Percentiles rank a stretch among this genome's conserved stretches.
These are phyloP conservation scores for Muscicapa comitata DNA, from an alignment of 2,797 vertebrate species.

Conservation along the genomic window DNA sequence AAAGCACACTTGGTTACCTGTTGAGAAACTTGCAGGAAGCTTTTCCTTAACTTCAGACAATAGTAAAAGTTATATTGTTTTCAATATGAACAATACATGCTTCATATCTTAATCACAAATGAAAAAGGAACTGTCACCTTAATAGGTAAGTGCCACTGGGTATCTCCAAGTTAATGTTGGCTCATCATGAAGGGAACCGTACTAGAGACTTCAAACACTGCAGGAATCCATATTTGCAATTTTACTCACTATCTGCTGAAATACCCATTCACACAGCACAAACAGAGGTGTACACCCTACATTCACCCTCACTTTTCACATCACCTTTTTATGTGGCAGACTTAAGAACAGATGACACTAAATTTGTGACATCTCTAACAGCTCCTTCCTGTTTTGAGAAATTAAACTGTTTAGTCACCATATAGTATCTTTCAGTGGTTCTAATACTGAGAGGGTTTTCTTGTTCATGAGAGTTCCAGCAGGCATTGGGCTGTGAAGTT, in stretches of 20 bases:
- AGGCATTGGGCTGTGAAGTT: neutral
- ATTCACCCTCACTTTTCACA: accelerated
- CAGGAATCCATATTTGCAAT: neutral
- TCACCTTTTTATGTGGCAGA: neutral
- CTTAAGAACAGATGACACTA: neutral
- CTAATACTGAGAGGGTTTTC: neutral
- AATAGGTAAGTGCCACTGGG: neutral
- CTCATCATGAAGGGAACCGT: neutral
- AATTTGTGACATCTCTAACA: neutral
- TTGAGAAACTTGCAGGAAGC: neutral
- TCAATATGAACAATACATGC: neutral
- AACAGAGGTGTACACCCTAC: accelerated
- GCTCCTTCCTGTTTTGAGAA: neutral
- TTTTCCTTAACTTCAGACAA: neutral
- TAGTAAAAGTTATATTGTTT: neutral
- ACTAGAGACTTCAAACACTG: neutral
- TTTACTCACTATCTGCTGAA: neutral
- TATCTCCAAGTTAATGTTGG: neutral
- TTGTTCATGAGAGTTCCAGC: neutral
- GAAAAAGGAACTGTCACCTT: neutral
- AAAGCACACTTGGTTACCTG: neutral
- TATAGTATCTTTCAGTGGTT: neutral
- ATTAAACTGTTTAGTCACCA: neutral
- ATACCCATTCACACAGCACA: neutral
- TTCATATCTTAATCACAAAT: neutral